Evolutionary conservation across 2,113 vertebrate genomes (phyloP).

Genomic region (Paraplagusia blochii): DNA sequence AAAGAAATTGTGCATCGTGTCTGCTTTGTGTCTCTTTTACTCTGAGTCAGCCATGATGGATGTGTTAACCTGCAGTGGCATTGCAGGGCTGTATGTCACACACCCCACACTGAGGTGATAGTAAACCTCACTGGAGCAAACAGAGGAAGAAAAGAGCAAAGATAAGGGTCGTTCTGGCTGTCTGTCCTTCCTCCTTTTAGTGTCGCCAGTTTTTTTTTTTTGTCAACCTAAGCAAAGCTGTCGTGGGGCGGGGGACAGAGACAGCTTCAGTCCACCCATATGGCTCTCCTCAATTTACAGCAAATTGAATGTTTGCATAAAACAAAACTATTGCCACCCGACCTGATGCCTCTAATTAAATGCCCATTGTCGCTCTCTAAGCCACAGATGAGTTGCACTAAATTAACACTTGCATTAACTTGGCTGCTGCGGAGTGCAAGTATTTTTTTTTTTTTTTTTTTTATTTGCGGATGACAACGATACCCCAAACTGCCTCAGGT

Average conservation of each 20-base stretch:
- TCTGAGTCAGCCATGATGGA: conserved; percentile 43
- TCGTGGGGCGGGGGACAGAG: no score
- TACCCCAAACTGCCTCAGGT: conserved; percentile 32
- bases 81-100: conserved; percentile 40
- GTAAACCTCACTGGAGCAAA: conserved; percentile 56
- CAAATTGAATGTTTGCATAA: conserved; percentile 6
- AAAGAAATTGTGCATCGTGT: conserved; percentile 7
- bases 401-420: conserved; percentile 23
- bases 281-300: conserved; percentile 5
- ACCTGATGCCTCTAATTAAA: conserved; percentile 29
- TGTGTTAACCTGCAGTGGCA: conserved; percentile 41
- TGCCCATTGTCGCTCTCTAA: conserved; percentile 29
- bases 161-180: conserved; percentile 45
- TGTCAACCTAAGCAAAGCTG: no score
- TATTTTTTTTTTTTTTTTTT: no score
- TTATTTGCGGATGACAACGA: conserved; percentile 33
- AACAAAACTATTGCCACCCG: conserved; percentile 16
- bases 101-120: conserved; percentile 41
- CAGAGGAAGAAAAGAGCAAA: conserved; percentile 39
- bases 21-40: conserved; percentile 2
- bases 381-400: conserved; percentile 16
- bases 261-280: no score
- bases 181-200: conserved; percentile 23
- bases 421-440: conserved; percentile 3
- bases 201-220: conserved; percentile 30